phyloP scores from a whole-genome alignment of 2,113 vertebrate genomes.

The Pleuronectes platessa region DNA sequence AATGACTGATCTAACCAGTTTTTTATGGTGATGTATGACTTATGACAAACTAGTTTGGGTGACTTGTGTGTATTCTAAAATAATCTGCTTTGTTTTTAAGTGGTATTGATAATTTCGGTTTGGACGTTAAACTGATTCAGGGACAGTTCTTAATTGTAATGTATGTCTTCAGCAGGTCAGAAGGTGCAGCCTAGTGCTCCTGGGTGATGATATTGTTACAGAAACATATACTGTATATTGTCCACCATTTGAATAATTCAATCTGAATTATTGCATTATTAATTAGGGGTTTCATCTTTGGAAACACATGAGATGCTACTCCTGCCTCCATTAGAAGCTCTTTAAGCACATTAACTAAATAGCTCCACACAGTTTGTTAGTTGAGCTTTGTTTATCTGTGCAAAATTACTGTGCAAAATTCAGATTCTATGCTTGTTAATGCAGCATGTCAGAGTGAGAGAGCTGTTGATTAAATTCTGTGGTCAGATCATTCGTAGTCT shows the following conservation, averaged over 20 bases:
- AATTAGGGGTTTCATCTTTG: conserved; percentile 30
- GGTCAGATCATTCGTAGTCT: background rate
- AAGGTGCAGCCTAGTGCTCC: too few relatives aligned
- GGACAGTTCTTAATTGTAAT: background rate
- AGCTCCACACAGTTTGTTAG: too few relatives aligned
- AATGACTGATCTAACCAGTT: background rate
- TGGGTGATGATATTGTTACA: background rate
- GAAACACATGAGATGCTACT: background rate
- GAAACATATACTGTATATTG: background rate
- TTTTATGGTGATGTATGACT: background rate
- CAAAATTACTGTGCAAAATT: background rate
- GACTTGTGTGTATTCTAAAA: background rate
- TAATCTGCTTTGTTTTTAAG: background rate
- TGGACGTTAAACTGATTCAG: background rate
- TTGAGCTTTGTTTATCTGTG: too few relatives aligned
- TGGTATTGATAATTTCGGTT: background rate
- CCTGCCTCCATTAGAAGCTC: background rate
- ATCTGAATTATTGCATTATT: conserved; percentile 37
- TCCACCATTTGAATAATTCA: conserved; percentile 34
- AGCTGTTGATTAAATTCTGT: background rate
- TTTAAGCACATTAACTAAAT: background rate
- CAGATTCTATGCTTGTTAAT: background rate
- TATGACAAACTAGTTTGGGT: conserved; percentile 6
- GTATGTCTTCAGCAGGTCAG: too few relatives aligned
- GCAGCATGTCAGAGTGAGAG: background rate